These are phyloP conservation scores for Mormyrops boulengeri DNA, from an alignment of 2,797 vertebrate genomes.

Conservation along the genomic window DNA sequence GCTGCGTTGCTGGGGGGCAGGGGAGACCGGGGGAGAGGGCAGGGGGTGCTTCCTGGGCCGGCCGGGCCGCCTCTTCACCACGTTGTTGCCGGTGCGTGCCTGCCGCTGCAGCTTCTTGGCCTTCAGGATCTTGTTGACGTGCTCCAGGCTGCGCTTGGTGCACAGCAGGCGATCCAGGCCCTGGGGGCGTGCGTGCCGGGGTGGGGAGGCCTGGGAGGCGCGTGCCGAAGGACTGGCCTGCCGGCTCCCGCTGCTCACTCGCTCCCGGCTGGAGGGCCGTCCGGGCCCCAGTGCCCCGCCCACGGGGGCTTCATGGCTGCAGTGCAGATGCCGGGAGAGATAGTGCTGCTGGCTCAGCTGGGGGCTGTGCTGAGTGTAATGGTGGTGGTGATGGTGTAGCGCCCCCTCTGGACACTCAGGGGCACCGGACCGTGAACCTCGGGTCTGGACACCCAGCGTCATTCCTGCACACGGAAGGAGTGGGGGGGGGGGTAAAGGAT, in stretches of 20 bases:
- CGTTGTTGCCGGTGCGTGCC: slow-evolving; percentile 66
- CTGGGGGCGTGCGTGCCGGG: slow-evolving; percentile 35
- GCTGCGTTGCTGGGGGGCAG: slow-evolving; percentile 28
- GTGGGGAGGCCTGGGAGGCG: slow-evolving; percentile 46
- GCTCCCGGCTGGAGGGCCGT: slow-evolving; percentile 51
- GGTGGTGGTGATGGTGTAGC: slow-evolving; percentile 18
- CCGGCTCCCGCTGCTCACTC: slow-evolving; percentile 45
- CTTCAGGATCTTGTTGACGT: slow-evolving; percentile 73
- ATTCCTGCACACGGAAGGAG: slow-evolving; percentile 7
- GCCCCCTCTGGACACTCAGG: slow-evolving; percentile 13
- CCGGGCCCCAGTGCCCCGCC: slow-evolving; percentile 41
- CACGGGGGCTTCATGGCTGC: slow-evolving; percentile 45
- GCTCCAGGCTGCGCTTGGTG: slow-evolving; percentile 69
- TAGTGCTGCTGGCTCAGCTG: slow-evolving; percentile 17
- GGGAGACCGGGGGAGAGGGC: slow-evolving; percentile 53
- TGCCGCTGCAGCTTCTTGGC: slow-evolving; percentile 71
- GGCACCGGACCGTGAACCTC: background rate
- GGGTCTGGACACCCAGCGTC: slow-evolving; percentile 12
- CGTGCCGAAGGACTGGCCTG: slow-evolving; percentile 40
- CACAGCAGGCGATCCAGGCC: slow-evolving; percentile 67
- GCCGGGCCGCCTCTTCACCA: slow-evolving; percentile 80
- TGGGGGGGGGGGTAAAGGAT: background rate
- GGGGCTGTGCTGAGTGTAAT: background rate
- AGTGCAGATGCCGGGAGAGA: slow-evolving; percentile 10
- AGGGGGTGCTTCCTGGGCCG: slow-evolving; percentile 75